Evolutionary conservation across 2,888 invertebrate genomes (phyloP).

Genomic region (Cylloceria caligata): DNA sequence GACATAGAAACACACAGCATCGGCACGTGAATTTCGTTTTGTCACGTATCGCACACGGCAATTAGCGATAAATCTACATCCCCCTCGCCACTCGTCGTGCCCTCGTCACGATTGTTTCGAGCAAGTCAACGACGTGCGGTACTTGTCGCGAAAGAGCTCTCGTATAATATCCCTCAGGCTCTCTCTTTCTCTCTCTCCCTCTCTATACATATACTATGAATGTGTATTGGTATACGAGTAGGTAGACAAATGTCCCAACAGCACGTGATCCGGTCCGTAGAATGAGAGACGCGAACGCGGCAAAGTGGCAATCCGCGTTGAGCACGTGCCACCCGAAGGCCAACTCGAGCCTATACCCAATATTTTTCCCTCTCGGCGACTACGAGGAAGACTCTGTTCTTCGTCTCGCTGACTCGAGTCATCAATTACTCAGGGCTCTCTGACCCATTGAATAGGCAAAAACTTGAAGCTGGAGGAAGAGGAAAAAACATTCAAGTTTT

Average conservation of each 20-base stretch:
- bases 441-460: conserved; percentile 1
- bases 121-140: conserved; percentile 26
- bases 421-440: conserved; percentile 14
- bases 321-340: conserved; percentile 66
- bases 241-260: conserved; percentile 38
- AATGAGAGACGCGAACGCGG: conserved; percentile 34
- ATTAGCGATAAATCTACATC: conserved; percentile 53
- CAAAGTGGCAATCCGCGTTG: conserved; percentile 62
- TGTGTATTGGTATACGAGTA: conserved; percentile 18
- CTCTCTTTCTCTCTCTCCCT: background rate
- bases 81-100: background rate
- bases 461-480: background rate
- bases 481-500: background rate
- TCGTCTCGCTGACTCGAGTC: background rate
- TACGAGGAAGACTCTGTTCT: conserved; percentile 15
- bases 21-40: conserved; percentile 45
- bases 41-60: conserved; percentile 52
- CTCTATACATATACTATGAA: background rate
- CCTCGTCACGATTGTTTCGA: conserved; percentile 14
- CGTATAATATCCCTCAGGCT: background rate
- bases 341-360: conserved; percentile 36
- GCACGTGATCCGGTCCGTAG: conserved; percentile 55
- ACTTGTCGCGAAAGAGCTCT: conserved; percentile 34
- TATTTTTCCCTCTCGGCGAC: conserved; percentile 35
- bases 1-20: background rate